A percentile compares a stretch with the other conserved stretches of the same genome.
Conservation (phyloP, 2,888 invertebrate genomes). For the Mimumesa dahlbomi region DNA sequence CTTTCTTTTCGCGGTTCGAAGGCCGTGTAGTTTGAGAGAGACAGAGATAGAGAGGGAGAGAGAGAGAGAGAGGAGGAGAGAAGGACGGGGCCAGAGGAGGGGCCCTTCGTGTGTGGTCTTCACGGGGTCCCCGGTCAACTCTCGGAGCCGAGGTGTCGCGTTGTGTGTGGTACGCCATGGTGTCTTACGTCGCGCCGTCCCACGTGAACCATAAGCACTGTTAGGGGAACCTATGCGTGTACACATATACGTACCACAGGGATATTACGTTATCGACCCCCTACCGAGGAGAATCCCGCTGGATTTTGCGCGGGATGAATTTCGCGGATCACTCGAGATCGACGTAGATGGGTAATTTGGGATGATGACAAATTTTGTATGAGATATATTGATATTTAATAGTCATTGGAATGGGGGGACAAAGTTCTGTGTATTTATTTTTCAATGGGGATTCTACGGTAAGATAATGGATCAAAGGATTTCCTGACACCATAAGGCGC, state of each 20-base stretch:
- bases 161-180: slow-evolving; percentile 79
- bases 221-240: slow-evolving; percentile 13
- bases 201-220: slow-evolving; percentile 60
- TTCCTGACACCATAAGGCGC: too few relatives aligned
- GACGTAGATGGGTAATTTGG: too few relatives aligned
- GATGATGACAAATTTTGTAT: too few relatives aligned
- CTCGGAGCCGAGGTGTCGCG: slow-evolving; percentile 77
- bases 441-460: too few relatives aligned
- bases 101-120: slow-evolving; percentile 79
- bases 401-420: too few relatives aligned
- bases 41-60: slow-evolving; percentile 40
- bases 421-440: too few relatives aligned
- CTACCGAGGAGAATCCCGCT: slow-evolving; percentile 17
- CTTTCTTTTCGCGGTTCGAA: slow-evolving; percentile 32
- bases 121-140: slow-evolving; percentile 69
- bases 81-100: slow-evolving; percentile 42
- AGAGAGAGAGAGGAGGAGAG: slow-evolving; percentile 36
- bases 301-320: neutral
- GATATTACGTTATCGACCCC: slow-evolving; percentile 36
- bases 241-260: neutral
- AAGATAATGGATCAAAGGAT: too few relatives aligned
- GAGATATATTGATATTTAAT: too few relatives aligned
- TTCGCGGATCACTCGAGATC: too few relatives aligned
- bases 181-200: slow-evolving; percentile 71
- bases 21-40: slow-evolving; percentile 37